Evolutionary conservation across 2,888 invertebrate genomes (phyloP).

Genomic region (Athalia rosae): DNA sequence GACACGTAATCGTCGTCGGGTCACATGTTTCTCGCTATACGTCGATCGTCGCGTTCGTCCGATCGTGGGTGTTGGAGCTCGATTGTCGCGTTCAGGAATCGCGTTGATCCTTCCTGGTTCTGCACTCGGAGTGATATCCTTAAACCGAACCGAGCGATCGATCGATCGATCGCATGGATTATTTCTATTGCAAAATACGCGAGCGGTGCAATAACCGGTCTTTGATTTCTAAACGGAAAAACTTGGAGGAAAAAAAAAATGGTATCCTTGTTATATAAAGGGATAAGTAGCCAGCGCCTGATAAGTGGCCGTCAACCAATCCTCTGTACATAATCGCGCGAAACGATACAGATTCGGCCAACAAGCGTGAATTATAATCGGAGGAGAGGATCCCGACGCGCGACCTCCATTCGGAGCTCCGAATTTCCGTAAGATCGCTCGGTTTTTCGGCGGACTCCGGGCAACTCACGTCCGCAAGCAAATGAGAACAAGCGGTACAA

Average conservation of each 20-base stretch:
- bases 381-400: background rate
- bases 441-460: conserved; percentile 38
- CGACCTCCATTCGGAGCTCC: conserved; percentile 28
- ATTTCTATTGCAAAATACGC: conserved; percentile 39
- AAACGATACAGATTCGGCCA: background rate
- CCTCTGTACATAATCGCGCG: background rate
- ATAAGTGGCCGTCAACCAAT: conserved; percentile 5
- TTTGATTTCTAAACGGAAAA: conserved; percentile 24
- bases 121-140: too few relatives aligned
- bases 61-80: background rate
- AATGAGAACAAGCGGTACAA: conserved; percentile 29
- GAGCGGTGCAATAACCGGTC: conserved; percentile 40
- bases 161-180: background rate
- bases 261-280: conserved; percentile 43
- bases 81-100: background rate
- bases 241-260: conserved; percentile 28
- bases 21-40: conserved; percentile 2
- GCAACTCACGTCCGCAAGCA: conserved; percentile 39
- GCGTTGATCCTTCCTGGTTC: background rate
- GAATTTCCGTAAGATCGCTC: conserved; percentile 28
- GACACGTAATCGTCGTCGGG: background rate
- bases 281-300: background rate
- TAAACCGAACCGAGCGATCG: background rate
- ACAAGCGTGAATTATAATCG: conserved; percentile 2
- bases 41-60: too few relatives aligned